Base-by-base conservation (phyloP, 2,797 vertebrate species). In the Bufotes viridis region DNA sequence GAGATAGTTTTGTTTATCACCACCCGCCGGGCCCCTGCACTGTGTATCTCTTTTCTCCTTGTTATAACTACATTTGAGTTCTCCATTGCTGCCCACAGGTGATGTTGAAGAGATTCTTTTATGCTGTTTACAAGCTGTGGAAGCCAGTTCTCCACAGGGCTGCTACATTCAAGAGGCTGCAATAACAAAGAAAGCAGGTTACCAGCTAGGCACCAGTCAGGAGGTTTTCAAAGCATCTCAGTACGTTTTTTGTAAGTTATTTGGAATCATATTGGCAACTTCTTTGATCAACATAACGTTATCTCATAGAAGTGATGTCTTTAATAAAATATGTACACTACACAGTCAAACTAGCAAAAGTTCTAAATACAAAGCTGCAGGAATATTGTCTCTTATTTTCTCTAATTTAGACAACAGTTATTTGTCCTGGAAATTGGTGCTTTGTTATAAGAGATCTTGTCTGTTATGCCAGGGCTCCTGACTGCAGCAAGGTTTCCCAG, bases 11-110 rank as follows among this genome's bases (percentile, higher is more conserved):
- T 84, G 85, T 79, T 81, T 72, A 90, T 86, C 20, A 87, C 49
- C 81, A 89, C 87, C 67, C 81, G 85, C 20, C 87, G 85, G 14
- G 90, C 90, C 55, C 90, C 90, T n/a, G 90, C 90, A 75, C 90
- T 90, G 58, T 90, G 90, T 76, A 90, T 89, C 60, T 87, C 76
- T 76, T 72, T 89, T 78, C 72, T 78, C 11, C 76, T 84, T 58
- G 58, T 79, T 57, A 55, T 34, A 79, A 60, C 69, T 34, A 49
- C 20, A 24, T 83, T 83, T 72, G 74, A 79, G 75, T 76, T 58
- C 69, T 84, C 87, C 58, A 90, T 55, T 75, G 85, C 76, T 60
- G 75, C 69, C 61, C 78, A 72, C 51, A 90, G 75, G 65, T 89
- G 58, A 84, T 84, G 81, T 60, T 87, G 85, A 60, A 90, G 85